Evolutionary conservation across 1,140 invertebrate genomes (phyloP), one percentile per base, ranked within the genome.

Genomic region (Drosophila novamexicana): DNA sequence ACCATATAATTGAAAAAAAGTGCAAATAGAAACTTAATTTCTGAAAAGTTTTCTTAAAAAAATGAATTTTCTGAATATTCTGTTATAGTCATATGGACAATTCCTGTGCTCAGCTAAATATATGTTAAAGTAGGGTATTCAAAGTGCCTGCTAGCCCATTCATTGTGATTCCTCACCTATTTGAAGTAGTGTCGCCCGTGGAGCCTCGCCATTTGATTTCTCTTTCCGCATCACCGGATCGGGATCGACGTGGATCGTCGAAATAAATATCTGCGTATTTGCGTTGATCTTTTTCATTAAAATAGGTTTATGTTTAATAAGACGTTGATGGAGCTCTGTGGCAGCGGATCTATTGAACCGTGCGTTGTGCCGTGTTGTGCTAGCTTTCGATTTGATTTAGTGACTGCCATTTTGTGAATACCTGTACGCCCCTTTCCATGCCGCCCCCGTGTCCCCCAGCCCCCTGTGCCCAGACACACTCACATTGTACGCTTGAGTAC

Each of bases 341-440:
- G 58, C 70, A 40, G 36, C 12, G 12, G 8, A 47, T 53, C 50
- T 65, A 79, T 69, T 83, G 70, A 59, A 54, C 68, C 77, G 56
- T 69, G 54, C 34, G 40, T 32, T 57, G 39, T 14, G 37, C 62
- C 79, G 61, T 62, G 65, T 72, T 22, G 18, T 44, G 50, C 14
- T 49, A 10, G 1, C 9, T 45, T 37, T 44, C 57, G 66, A 66
- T 74, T 77, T 84, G 84, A 88, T 89, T 88, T 89, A 89, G 84
- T 89, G 84, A 90, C 84, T 88, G 77, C 85, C 84, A 88, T 88
- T 89, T 88, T 88, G 73, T 75, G 64, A 50, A 45, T 63, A 69
- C 64, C 70, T 64, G 45, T 42, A 34, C 22, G 22, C 37, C 36
- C 22, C 54, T 49, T 9, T 8, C 7, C 61, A 12, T 12, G 9